Evolutionary conservation across 2,888 invertebrate species (phyloP), one percentile per base, ranked within the genome.

Genomic region (Phortica magna): DNA sequence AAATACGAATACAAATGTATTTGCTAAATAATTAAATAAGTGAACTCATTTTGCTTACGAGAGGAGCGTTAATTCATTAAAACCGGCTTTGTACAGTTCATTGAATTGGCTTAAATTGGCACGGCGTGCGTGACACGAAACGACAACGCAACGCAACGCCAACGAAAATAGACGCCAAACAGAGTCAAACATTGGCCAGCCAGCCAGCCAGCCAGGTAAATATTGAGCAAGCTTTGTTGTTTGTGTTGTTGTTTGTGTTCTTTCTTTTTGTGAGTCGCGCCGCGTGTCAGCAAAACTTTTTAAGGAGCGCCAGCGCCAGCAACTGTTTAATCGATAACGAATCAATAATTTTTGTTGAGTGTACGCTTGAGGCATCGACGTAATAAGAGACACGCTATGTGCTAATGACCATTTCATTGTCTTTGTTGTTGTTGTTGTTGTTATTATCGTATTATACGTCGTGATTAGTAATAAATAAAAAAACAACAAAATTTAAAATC

Each of bases 321-420:
- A 17, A 17, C 70, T 71, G 31, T 71, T 55, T 71, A 71, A 71
- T 71, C 70, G 70, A 71, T 71, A 71, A 71, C 31, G 10, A 55
- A 71, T 53, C 70, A 71, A 71, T 71, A 67, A 61, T 61, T 61
- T 31, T 9, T 59, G 59, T 59, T 19, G 59, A 59, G 59, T 59
- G 22, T 17, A 4, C 4, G 19, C 3, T 48, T 19, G n/a, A 19
- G 4, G 17, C 19, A 59, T 5, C 17, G 59, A 59, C 22, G 19
- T 22, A 61, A 9, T 22, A 22, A 19, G 22, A 61, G 61, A 17
- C 61, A 61, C 61, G 61, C 22, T 22, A 19, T 17, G 10, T 61
- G 61, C 22, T 12, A 61, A 67, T 19, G 67, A 41, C 41, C 41
- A 41, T 14, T 67, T 67, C 17, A 67, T 19, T 67, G 41, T 42